Percentiles rank a stretch among this genome's conserved stretches.
phyloP scores from a whole-genome alignment of 2,797 vertebrate species.

The Xenentodon cancila region DNA sequence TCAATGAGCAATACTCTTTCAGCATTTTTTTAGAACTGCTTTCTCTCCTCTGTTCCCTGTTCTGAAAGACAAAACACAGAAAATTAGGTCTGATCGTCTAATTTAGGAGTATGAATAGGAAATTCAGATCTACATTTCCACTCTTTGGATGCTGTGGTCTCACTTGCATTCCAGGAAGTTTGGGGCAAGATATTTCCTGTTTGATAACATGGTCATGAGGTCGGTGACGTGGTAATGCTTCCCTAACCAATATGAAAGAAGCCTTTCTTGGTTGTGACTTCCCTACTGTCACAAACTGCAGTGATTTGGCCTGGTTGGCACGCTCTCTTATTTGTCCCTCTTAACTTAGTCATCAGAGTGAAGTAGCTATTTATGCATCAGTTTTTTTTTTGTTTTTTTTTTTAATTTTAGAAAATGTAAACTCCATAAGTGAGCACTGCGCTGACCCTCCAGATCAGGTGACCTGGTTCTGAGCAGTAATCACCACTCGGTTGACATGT shows the following conservation, averaged over 20 bases:
- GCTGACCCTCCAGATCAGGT: slow-evolving; percentile 30
- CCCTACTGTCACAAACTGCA: slow-evolving; percentile 22
- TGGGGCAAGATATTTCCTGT: slow-evolving; percentile 66
- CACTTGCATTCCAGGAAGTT: slow-evolving; percentile 62
- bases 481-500: slow-evolving; percentile 26
- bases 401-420: slow-evolving; percentile 1
- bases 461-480: slow-evolving; percentile 39
- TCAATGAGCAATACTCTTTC: background rate
- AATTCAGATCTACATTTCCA: slow-evolving; percentile 11
- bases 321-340: background rate
- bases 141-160: slow-evolving; percentile 24
- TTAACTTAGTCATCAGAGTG: background rate
- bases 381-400: background rate
- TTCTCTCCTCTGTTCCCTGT: background rate
- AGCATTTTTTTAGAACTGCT: background rate
- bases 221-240: slow-evolving; percentile 45
- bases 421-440: background rate
- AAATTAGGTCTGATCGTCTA: slow-evolving; percentile 1
- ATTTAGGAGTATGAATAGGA: slow-evolving; percentile 17
- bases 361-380: background rate
- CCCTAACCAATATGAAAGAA: slow-evolving; percentile 56
- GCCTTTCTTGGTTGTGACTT: slow-evolving; percentile 57
- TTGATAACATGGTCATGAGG: slow-evolving; percentile 67
- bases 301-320: slow-evolving; percentile 1
- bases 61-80: background rate